Evolutionary conservation across 2,797 vertebrate genomes (phyloP).

Genomic region (Phalloptychus januarius): DNA sequence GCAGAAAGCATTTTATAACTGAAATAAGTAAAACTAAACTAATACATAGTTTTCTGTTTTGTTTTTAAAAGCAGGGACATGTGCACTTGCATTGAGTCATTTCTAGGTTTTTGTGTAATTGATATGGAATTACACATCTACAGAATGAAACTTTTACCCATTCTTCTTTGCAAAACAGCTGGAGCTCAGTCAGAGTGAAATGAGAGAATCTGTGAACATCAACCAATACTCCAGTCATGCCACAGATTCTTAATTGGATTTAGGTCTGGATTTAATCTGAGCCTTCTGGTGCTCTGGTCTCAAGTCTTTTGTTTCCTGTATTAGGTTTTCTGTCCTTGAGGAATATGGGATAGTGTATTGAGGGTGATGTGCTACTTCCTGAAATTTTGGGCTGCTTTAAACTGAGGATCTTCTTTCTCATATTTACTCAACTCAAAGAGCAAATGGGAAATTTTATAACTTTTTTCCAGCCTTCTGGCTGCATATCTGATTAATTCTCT

Average conservation of each 20-base stretch:
- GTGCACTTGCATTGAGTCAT: neutral
- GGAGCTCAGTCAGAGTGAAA: neutral
- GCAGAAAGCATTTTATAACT: neutral
- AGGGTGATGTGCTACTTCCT: neutral
- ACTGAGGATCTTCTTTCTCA: neutral
- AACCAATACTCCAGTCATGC: neutral
- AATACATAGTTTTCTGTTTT: neutral
- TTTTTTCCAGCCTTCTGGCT: neutral
- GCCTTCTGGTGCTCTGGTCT: neutral
- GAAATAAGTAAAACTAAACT: neutral
- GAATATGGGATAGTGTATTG: neutral
- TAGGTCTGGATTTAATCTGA: neutral
- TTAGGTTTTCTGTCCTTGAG: neutral
- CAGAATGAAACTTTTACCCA: neutral
- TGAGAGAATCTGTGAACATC: neutral
- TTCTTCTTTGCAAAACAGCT: neutral
- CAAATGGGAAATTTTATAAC: neutral
- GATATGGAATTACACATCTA: neutral
- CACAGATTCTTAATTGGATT: neutral
- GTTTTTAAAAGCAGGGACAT: neutral
- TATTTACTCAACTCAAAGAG: neutral
- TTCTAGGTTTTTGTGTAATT: neutral
- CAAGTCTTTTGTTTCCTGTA: neutral
- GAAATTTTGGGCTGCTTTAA: neutral
- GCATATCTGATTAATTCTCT: neutral